These are phyloP conservation scores for Patella caerulea DNA, from an alignment of 2,888 invertebrate species.

Conservation along the genomic window DNA sequence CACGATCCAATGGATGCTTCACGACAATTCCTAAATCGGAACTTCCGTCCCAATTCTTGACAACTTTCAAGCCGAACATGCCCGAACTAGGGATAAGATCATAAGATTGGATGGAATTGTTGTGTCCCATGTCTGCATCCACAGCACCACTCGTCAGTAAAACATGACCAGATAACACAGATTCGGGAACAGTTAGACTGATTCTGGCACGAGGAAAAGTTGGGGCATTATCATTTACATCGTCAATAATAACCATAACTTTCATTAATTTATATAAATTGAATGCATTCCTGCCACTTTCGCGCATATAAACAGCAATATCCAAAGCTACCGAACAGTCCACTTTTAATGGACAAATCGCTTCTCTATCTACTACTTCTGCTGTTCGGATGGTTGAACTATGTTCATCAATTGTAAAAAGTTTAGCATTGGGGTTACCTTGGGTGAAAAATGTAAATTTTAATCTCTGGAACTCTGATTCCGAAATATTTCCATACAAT, in stretches of 20 bases:
- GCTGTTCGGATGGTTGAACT: constrained; percentile 50
- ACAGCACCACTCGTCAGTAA: constrained; percentile 51
- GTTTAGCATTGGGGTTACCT: constrained; percentile 48
- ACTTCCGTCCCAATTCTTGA: constrained; percentile 49
- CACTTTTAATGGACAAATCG: constrained; percentile 35
- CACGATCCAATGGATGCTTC: constrained; percentile 54
- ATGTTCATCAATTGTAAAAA: constrained; percentile 48
- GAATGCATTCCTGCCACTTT: constrained; percentile 32
- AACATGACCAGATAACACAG: constrained; percentile 42
- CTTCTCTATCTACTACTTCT: constrained; percentile 52
- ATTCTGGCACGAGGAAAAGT: constrained; percentile 43
- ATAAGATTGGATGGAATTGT: constrained; percentile 51
- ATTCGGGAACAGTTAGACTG: constrained; percentile 50
- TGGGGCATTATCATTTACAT: constrained; percentile 59
- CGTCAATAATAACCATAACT: constrained; percentile 44
- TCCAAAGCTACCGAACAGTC: constrained; percentile 45
- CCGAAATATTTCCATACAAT: constrained; percentile 45
- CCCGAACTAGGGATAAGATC: constrained; percentile 43
- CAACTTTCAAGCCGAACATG: constrained; percentile 53
- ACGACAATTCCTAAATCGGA: constrained; percentile 58
- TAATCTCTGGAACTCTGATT: constrained; percentile 46
- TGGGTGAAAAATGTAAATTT: constrained; percentile 51
- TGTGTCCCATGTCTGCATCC: constrained; percentile 50
- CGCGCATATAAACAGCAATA: constrained; percentile 42
- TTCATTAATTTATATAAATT: constrained; percentile 39